Evolutionary conservation across 2,888 invertebrate species (phyloP).

Genomic region (Acronicta aceris): DNA sequence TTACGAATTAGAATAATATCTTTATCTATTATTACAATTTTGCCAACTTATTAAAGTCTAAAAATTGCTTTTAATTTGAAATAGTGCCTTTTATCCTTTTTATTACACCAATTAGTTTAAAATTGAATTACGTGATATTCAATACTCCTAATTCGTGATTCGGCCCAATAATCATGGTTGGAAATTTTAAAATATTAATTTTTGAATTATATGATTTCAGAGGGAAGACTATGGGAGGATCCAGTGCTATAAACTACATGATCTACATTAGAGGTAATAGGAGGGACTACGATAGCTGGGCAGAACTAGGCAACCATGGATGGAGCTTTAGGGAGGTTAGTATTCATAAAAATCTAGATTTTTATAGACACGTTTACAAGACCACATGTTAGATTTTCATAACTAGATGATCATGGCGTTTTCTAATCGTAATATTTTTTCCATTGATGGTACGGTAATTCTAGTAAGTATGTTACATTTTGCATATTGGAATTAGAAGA

Average conservation of each 20-base stretch:
- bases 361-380: too few species aligned
- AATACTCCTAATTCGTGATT: slow-evolving; percentile 38
- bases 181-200: background rate
- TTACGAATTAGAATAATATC: slow-evolving; percentile 28
- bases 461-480: too few species aligned
- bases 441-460: too few species aligned
- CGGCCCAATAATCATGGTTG: slow-evolving; percentile 8
- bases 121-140: background rate
- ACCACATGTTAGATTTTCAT: too few species aligned
- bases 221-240: slow-evolving; percentile 91
- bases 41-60: background rate
- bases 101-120: background rate
- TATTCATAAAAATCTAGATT: background rate
- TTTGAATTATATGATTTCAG: slow-evolving; percentile 66
- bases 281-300: slow-evolving; percentile 91
- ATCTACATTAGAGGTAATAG: slow-evolving; percentile 90
- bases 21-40: background rate
- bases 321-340: slow-evolving; percentile 90
- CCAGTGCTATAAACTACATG: slow-evolving; percentile 91
- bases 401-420: too few species aligned
- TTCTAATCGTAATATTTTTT: too few species aligned
- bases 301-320: slow-evolving; percentile 89
- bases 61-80: background rate
- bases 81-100: background rate
- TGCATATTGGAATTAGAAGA: too few species aligned